phyloP scores from a whole-genome alignment of 2,888 invertebrate genomes.

The Theristus sp. region DNA sequence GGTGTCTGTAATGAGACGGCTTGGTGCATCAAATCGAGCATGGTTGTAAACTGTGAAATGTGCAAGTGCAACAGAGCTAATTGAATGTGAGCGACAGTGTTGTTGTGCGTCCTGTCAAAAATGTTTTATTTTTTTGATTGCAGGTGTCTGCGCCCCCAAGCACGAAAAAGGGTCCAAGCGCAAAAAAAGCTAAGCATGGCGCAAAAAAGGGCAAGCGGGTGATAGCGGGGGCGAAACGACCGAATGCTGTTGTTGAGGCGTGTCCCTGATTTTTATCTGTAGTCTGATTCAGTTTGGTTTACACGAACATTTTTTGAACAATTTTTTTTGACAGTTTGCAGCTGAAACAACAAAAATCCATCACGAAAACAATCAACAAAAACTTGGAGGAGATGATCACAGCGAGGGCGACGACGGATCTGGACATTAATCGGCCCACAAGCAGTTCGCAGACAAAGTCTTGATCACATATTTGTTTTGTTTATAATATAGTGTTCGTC shows the following conservation, averaged over 20 bases:
- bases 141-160: not conserved
- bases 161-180: constrained; percentile 14
- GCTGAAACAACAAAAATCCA: constrained; percentile 15
- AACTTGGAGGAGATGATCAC: constrained; percentile 23
- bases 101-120: too few species aligned
- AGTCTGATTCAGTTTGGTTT: too few species aligned
- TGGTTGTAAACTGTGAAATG: too few species aligned
- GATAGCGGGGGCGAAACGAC: constrained; percentile 17
- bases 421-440: not conserved
- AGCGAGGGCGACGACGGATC: constrained; percentile 14
- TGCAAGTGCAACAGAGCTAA: too few species aligned
- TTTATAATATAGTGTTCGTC: too few species aligned
- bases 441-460: not conserved
- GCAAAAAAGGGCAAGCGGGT: constrained; percentile 13
- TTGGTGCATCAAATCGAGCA: too few species aligned
- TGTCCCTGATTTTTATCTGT: not conserved
- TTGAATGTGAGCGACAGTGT: too few species aligned
- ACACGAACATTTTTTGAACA: too few species aligned
- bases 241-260: constrained; percentile 13
- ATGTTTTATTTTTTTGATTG: too few species aligned
- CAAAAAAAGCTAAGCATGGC: constrained; percentile 6
- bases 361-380: constrained; percentile 21
- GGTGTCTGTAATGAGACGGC: too few species aligned
- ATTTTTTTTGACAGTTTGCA: too few species aligned
- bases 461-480: too few species aligned